Evolutionary conservation across 2,797 vertebrate species (phyloP), one percentile per base, ranked within the genome.

Genomic region (Pitangus sulphuratus): DNA sequence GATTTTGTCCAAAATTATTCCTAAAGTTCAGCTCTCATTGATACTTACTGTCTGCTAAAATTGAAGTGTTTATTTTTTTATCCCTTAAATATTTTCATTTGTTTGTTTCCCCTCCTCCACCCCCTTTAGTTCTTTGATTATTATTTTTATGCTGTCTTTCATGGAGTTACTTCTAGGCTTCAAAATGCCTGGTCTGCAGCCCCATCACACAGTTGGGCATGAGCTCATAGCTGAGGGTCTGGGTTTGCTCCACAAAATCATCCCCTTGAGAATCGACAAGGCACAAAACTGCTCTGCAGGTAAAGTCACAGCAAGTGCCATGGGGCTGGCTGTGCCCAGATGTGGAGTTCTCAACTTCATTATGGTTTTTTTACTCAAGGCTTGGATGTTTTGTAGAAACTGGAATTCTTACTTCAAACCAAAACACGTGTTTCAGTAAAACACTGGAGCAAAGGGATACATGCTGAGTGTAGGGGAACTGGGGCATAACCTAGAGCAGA

Each of bases 381-480:
- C 10, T 61, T 2, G 0, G 10, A 9, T 42, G 9, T 91, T 93
- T 31, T 2, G 2, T 31, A 33, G 60, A 79, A 90, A 74, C 21
- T 0, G 22, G 40, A n/a, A 26, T 80, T 85, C 79, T 77, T 53
- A 19, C 37, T 33, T 84, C 64, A 54, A n/a, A 77, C 4, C 2
- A 4, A 91, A 71, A 39, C 0, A 0, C 1, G 0, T 6, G 20
- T 58, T 89, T 89, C 28, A 9, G 31, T 58, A 28, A 80, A 47
- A 56, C 3, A 11, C 3, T 54, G 58, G 44, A 84, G 26, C 48
- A 45, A 57, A 94, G 48, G 3, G 48, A 9, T 33, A 3, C 0
- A 0, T 86, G 61, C 19, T 0, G 12, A 18, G 70, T 2, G 7
- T 24, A 42, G 58, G 71, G 53, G 58, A 50, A 14, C 5, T 25